These are phyloP conservation scores for Neodon shergylaensis DNA, from an alignment of 2,113 vertebrate species.

Conservation along the genomic window DNA sequence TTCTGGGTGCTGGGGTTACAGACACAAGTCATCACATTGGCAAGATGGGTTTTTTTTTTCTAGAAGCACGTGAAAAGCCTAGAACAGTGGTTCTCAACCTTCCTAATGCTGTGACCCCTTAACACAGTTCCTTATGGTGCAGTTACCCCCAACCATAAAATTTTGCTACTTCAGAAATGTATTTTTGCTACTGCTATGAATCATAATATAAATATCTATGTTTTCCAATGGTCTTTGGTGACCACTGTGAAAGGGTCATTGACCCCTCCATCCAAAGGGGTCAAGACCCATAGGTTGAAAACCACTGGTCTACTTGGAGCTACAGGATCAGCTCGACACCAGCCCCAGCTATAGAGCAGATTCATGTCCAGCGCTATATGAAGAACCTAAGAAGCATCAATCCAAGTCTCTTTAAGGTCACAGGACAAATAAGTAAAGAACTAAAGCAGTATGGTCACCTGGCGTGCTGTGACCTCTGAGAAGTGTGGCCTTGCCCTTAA, in stretches of 20 bases:
- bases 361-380: too few relatives aligned
- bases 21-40: not conserved
- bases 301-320: not conserved
- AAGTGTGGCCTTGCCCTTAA: not conserved
- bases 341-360: not conserved
- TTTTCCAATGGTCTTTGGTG: not conserved
- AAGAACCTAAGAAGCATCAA: not conserved
- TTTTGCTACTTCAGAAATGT: not conserved
- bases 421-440: not conserved
- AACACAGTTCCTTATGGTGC: not conserved
- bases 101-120: not conserved
- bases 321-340: too few relatives aligned
- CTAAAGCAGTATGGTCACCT: not conserved
- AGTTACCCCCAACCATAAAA: not conserved
- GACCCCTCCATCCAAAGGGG: not conserved
- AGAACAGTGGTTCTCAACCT: not conserved
- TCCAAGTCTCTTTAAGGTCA: not conserved
- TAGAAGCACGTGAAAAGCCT: constrained; percentile 10
- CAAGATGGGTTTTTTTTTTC: not conserved
- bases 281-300: not conserved
- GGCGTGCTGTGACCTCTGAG: not conserved
- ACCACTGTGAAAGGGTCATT: not conserved
- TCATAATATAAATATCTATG: not conserved
- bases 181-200: not conserved
- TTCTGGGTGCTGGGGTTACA: not conserved